Evolutionary conservation across 2,113 vertebrate genomes (phyloP).

Genomic region (Pan troglodytes): NHGRI_mPanTro3-v2.1_pri NC_072402.2:141376001-141376500

Average conservation of each 20-base stretch:
- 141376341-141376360: not conserved
- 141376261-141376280: not conserved
- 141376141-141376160: not conserved
- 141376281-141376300: not conserved
- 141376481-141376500: not conserved
- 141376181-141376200: not conserved
- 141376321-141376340: not conserved
- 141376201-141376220: not conserved
- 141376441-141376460: not conserved
- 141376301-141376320: not conserved
- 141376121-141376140: slow-evolving; percentile 7
- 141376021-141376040: not conserved
- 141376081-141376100: not conserved
- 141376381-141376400: slow-evolving; percentile 5
- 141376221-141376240: not conserved
- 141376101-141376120: not conserved
- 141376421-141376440: not conserved
- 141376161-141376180: not conserved
- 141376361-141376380: not conserved
- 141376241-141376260: slow-evolving; percentile 23
- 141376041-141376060: not conserved
- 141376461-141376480: not conserved
- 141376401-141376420: not conserved
- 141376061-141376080: slow-evolving; percentile 16
- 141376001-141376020: not conserved